These are phyloP conservation scores for Agapornis canus DNA, from an alignment of 2,797 vertebrate genomes.

Conservation along the genomic window DNA sequence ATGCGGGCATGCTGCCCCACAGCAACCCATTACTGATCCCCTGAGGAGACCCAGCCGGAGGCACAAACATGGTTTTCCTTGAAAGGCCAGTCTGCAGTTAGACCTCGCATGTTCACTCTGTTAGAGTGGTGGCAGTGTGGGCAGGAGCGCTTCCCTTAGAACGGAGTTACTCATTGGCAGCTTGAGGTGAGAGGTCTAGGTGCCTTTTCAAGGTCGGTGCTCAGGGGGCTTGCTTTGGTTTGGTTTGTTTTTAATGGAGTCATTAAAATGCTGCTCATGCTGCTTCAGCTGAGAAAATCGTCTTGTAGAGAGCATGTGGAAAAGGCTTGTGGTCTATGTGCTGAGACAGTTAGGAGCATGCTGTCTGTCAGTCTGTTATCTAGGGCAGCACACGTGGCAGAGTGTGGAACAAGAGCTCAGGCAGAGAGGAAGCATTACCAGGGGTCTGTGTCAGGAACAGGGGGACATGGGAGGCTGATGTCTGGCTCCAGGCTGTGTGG, in stretches of 20 bases:
- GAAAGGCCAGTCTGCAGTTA: not conserved
- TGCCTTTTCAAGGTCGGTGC: not conserved
- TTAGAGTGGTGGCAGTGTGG: not conserved
- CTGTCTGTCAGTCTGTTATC: not conserved
- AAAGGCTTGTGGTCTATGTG: not conserved
- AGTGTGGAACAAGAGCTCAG: not conserved
- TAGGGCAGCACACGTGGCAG: fast-evolving
- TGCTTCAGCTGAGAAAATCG: not conserved
- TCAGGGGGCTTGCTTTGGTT: not conserved
- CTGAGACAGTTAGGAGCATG: not conserved
- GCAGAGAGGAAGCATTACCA: not conserved
- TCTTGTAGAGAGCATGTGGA: not conserved
- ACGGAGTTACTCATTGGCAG: not conserved
- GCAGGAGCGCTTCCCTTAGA: not conserved
- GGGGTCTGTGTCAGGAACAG: not conserved
- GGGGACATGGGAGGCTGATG: not conserved
- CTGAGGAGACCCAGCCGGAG: fast-evolving
- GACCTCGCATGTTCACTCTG: fast-evolving
- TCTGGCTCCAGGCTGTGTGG: not conserved
- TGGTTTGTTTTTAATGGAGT: not conserved
- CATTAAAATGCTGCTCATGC: not conserved
- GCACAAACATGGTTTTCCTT: not conserved
- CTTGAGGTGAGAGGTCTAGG: not conserved
- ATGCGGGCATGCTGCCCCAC: fast-evolving
- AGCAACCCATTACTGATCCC: not conserved